A percentile compares a stretch with the other conserved stretches of the same genome.
Conservation (phyloP, 2,888 invertebrate genomes). For the Drosophila barbarae region DNA sequence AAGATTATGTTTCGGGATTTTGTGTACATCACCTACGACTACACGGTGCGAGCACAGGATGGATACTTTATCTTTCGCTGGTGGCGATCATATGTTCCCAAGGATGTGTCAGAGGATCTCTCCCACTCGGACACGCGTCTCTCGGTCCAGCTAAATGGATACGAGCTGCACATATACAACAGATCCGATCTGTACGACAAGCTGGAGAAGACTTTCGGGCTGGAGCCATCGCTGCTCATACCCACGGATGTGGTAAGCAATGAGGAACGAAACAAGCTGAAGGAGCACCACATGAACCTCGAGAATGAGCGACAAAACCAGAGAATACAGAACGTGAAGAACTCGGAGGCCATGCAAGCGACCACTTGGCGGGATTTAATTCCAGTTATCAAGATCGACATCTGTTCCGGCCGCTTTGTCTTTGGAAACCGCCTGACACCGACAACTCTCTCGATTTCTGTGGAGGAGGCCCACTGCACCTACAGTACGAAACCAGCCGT, state of each 20-base stretch:
- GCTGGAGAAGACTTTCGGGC: slow-evolving; percentile 92
- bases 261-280: slow-evolving; percentile 81
- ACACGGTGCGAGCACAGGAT: slow-evolving; percentile 94
- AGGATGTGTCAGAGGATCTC: slow-evolving; percentile 96
- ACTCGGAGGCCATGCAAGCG: slow-evolving; percentile 91
- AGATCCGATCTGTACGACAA: slow-evolving; percentile 91
- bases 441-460: slow-evolving; percentile 93
- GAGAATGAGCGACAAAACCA: slow-evolving; percentile 82
- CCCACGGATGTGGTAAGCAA: slow-evolving; percentile 82
- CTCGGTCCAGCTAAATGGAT: slow-evolving; percentile 94
- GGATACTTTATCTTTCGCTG: slow-evolving; percentile 98
- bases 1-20: slow-evolving; percentile 99
- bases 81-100: slow-evolving; percentile 97
- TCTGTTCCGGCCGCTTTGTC: slow-evolving; percentile 93
- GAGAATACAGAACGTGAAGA: slow-evolving; percentile 79
- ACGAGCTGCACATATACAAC: slow-evolving; percentile 97
- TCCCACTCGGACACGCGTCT: slow-evolving; percentile 96
- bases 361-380: slow-evolving; percentile 97
- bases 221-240: slow-evolving; percentile 88
- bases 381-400: slow-evolving; percentile 96
- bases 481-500: slow-evolving; percentile 98
- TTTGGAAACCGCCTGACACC: slow-evolving; percentile 97
- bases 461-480: slow-evolving; percentile 96
- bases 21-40: slow-evolving; percentile 95
- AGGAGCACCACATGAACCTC: slow-evolving; percentile 83